phyloP scores from a whole-genome alignment of 1,140 invertebrate species.

The Nasonia vitripennis region DNA sequence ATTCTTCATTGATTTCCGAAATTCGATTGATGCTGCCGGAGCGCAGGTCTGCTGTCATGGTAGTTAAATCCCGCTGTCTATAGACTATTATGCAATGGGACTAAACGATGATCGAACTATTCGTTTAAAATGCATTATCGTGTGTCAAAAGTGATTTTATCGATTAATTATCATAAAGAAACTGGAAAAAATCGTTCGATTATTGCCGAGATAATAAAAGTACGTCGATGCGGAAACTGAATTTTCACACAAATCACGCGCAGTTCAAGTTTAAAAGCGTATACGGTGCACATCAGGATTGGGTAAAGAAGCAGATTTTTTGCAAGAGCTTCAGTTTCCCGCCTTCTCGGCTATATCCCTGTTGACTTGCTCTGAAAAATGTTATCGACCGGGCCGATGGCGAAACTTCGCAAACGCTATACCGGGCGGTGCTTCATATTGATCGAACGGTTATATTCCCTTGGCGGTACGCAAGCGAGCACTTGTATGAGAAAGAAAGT shows the following conservation, averaged over 20 bases:
- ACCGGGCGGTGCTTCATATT: constrained; percentile 26
- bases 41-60: not conserved
- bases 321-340: not conserved
- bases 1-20: constrained; percentile 40
- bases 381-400: constrained; percentile 28
- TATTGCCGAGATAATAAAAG: not conserved
- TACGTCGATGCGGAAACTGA: constrained; percentile 33
- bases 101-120: not conserved
- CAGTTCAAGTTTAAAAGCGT: not conserved
- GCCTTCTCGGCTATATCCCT: not conserved
- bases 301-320: constrained; percentile 31
- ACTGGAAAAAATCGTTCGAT: not conserved
- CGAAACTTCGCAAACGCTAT: constrained; percentile 44
- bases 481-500: constrained; percentile 14
- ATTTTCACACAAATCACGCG: constrained; percentile 26
- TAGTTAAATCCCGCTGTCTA: not conserved
- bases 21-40: constrained; percentile 1
- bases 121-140: not conserved
- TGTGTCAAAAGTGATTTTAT: too few species aligned
- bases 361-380: constrained; percentile 35
- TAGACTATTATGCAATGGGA: not conserved
- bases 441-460: constrained; percentile 47
- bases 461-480: not conserved
- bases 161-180: too few species aligned
- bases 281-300: not conserved